phyloP scores from a whole-genome alignment of 2,113 vertebrate species.

The Girardinichthys multiradiatus region DNA sequence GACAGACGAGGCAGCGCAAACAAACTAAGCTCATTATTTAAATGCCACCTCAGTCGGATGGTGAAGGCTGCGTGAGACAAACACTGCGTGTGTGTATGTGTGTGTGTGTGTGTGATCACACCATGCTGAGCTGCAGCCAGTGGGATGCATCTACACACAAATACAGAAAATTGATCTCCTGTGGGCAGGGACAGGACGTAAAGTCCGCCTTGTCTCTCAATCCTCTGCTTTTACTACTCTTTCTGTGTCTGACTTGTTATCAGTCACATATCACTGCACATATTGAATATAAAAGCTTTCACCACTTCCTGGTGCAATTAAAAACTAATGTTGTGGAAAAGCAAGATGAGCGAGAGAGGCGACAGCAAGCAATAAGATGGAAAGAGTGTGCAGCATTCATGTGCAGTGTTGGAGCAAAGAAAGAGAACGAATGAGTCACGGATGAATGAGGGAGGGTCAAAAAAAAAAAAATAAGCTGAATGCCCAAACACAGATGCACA shows the following conservation, averaged over 20 bases:
- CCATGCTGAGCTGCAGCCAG: slow-evolving; percentile 48
- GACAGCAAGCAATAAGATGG: slow-evolving; percentile 71
- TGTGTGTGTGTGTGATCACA: slow-evolving; percentile 26
- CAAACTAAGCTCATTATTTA: slow-evolving; percentile 78
- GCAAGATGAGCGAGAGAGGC: slow-evolving; percentile 64
- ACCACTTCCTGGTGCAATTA: slow-evolving; percentile 23
- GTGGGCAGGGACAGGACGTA: slow-evolving; percentile 52
- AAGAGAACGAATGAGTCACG: slow-evolving; percentile 16
- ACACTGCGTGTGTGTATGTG: slow-evolving; percentile 23
- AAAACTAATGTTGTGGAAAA: slow-evolving; percentile 52
- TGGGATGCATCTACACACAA: slow-evolving; percentile 44
- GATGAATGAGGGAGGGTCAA: slow-evolving; percentile 55
- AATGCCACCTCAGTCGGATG: slow-evolving; percentile 71
- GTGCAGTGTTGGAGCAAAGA: slow-evolving; percentile 49
- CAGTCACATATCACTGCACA: slow-evolving; percentile 27
- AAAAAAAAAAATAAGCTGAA: slow-evolving; percentile 45
- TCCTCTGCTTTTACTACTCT: slow-evolving; percentile 28
- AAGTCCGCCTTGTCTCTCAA: slow-evolving; percentile 46
- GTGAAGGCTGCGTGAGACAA: slow-evolving; percentile 34
- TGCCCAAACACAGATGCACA: slow-evolving; percentile 69
- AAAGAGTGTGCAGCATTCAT: slow-evolving; percentile 52
- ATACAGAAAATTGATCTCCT: slow-evolving; percentile 45
- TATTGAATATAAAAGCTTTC: slow-evolving; percentile 9
- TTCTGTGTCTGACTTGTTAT: slow-evolving; percentile 32
- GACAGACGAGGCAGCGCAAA: slow-evolving; percentile 47